Evolutionary conservation across 2,113 vertebrate species (phyloP).

Genomic region (Pyxicephalus adspersus): DNA sequence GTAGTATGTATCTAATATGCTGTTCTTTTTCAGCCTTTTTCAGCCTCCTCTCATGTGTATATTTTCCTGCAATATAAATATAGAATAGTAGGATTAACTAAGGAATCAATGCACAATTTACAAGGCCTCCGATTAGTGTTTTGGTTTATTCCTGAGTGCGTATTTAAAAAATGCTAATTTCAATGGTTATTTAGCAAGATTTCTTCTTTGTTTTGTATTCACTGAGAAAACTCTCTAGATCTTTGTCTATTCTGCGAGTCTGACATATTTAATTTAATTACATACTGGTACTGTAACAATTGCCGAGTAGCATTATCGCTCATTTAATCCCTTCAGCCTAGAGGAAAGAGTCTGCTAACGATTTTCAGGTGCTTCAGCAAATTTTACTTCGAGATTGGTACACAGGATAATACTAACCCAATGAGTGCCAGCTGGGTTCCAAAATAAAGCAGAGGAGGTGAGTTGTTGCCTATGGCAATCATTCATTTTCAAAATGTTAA

Average conservation of each 20-base stretch:
- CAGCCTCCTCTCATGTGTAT: too few species aligned
- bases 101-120: too few species aligned
- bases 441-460: not conserved
- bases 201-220: constrained; percentile 26
- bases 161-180: too few species aligned
- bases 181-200: not conserved
- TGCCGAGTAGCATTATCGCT: constrained; percentile 11
- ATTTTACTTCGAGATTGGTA: not conserved
- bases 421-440: not conserved
- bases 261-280: constrained; percentile 34
- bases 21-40: too few species aligned
- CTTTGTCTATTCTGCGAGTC: constrained; percentile 34
- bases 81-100: too few species aligned
- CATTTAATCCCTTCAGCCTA: constrained; percentile 30
- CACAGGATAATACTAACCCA: not conserved
- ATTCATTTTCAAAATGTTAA: too few species aligned
- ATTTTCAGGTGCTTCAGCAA: constrained; percentile 12
- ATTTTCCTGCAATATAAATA: too few species aligned
- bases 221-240: constrained; percentile 14
- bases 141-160: too few species aligned
- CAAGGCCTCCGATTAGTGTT: too few species aligned
- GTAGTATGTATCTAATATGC: too few species aligned
- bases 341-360: constrained; percentile 16
- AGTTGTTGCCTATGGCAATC: too few species aligned
- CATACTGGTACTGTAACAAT: constrained; percentile 23